Conservation (phyloP, 1,140 invertebrate genomes). For the Bombus huntii region DNA sequence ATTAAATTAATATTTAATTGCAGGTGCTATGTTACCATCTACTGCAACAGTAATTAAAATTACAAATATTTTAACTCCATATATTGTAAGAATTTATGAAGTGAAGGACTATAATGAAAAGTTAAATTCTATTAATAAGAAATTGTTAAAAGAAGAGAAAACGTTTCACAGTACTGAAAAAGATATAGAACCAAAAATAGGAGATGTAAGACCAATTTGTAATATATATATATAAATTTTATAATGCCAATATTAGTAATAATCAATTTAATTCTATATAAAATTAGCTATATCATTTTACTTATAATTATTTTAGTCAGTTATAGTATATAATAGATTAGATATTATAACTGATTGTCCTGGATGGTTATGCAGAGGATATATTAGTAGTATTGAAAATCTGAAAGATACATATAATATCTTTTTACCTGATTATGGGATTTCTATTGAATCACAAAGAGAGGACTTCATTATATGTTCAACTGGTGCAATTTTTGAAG, state of each 20-base stretch:
- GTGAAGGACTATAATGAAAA: slow-evolving; percentile 23
- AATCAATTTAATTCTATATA: neutral
- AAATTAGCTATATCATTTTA: slow-evolving; percentile 2
- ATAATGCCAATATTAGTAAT: neutral
- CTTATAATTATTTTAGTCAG: slow-evolving; percentile 48
- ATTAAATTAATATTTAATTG: neutral
- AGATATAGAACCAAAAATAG: slow-evolving; percentile 38
- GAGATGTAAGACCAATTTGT: slow-evolving; percentile 61
- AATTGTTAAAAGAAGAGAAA: slow-evolving; percentile 9
- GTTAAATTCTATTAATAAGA: slow-evolving; percentile 23
- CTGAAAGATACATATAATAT: slow-evolving; percentile 58
- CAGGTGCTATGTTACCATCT: slow-evolving; percentile 38
- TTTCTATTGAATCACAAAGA: slow-evolving; percentile 51
- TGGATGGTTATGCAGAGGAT: slow-evolving; percentile 69
- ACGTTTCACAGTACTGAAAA: neutral
- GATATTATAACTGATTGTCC: slow-evolving; percentile 59
- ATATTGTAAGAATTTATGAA: slow-evolving; percentile 55
- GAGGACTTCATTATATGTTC: slow-evolving; percentile 62
- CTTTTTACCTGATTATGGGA: slow-evolving; percentile 75
- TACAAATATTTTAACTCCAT: slow-evolving; percentile 72
- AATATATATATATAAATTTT: neutral
- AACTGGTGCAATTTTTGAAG: slow-evolving; percentile 46
- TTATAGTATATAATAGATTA: slow-evolving; percentile 57
- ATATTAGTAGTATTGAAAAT: slow-evolving; percentile 47
- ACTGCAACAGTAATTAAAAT: slow-evolving; percentile 69